These are phyloP conservation scores for Boleophthalmus pectinirostris DNA, from an alignment of 2,113 vertebrate species.

Conservation along the genomic window DNA sequence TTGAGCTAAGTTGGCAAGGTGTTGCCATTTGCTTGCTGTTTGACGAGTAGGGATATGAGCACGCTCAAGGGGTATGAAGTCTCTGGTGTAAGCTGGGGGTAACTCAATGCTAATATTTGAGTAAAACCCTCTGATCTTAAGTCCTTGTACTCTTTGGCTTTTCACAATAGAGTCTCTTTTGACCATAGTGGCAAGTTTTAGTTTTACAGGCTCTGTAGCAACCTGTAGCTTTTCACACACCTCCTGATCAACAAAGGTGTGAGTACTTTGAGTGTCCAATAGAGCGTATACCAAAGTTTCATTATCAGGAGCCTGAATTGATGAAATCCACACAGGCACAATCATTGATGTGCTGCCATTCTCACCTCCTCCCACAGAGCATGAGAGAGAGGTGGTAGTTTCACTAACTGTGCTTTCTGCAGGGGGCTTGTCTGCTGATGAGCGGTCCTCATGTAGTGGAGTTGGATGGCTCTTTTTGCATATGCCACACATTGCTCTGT, in stretches of 20 bases:
- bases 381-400: not conserved
- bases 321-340: constrained; percentile 9
- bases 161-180: too few species aligned
- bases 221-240: too few species aligned
- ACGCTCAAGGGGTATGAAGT: not conserved
- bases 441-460: too few species aligned
- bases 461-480: too few species aligned
- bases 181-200: too few species aligned
- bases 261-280: too few species aligned
- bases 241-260: too few species aligned
- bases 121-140: not conserved
- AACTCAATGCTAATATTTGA: not conserved
- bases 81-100: not conserved
- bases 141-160: too few species aligned
- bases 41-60: not conserved
- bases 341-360: constrained; percentile 2
- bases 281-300: not conserved
- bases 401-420: not conserved
- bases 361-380: not conserved
- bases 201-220: too few species aligned
- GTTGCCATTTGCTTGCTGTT: not conserved
- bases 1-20: not conserved
- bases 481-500: too few species aligned
- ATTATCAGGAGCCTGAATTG: not conserved
- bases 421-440: too few species aligned